Base-by-base conservation (phyloP, 2,113 vertebrate genomes). In the Pseudorectes ferrugineus region DNA sequence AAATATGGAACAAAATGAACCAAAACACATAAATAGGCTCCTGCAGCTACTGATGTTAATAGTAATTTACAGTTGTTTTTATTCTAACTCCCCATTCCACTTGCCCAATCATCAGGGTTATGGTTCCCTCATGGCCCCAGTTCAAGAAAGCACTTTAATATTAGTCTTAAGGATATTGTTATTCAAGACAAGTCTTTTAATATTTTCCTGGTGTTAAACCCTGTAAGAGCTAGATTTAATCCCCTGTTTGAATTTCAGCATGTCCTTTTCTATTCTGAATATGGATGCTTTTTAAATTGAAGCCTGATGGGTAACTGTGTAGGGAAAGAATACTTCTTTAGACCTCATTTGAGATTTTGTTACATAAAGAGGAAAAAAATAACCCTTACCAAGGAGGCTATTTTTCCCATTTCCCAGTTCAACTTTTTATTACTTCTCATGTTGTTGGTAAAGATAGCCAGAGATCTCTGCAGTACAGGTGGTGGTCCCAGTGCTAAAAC, bases 131-230 rank as follows among this genome's bases (percentile, higher is more conserved):
- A 11, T n/a, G 40, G 19, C 18, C 36, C 3, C 26, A 22, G 36
- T 45, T 92, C 57, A 89, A 51, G 28, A 48, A 87, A 89, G 61
- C 36, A 67, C 36, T 83, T 84, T 40, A 84, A 59, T 78, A 72
- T 35, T 91, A 22, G 11, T 45, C 49, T 72, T 65, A 54, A 77
- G 26, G 42, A 78, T 49, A n/a, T 62, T 58, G 49, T 85, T 91
- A 79, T 87, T 88, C 70, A 68, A 67, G 70, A 68, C 29, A 72
- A 71, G 49, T 45, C 40, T 92, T 78, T 78, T 65, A 79, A 62
- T 77, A 45, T 72, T 87, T 92, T 84, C 45, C 54, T 95, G 58
- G 33, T 63, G 45, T 92, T 95, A 94, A 92, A 66, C 26, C 24
- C 49, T 19, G 9, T 26, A 62, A 94, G 85, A 82, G n/a, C 2